Conservation (phyloP, 2,888 invertebrate species). For the Rhagonycha lutea region DNA sequence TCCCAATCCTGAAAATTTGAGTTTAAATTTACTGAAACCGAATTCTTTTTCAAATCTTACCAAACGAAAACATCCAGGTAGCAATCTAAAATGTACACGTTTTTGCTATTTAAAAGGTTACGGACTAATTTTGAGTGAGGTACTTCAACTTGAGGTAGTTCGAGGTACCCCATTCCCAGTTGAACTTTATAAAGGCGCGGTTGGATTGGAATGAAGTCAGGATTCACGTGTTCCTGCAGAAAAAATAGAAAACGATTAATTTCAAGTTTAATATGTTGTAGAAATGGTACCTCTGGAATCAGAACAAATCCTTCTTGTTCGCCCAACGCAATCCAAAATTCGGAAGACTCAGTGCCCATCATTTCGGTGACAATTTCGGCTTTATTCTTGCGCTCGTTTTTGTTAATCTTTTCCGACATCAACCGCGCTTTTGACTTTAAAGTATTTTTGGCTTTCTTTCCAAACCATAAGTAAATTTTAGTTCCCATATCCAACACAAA, state of each 20-base stretch:
- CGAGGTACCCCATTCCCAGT: constrained; percentile 97
- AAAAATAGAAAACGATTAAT: not conserved
- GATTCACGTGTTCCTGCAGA: constrained; percentile 72
- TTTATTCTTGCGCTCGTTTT: constrained; percentile 95
- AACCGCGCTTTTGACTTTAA: constrained; percentile 86
- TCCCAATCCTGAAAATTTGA: constrained; percentile 77
- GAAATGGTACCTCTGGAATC: constrained; percentile 43
- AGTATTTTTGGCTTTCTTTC: constrained; percentile 84
- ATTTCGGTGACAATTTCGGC: constrained; percentile 85
- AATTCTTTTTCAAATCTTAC: constrained; percentile 57
- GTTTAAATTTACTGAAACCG: not conserved
- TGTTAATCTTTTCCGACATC: constrained; percentile 97
- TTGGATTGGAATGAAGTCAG: constrained; percentile 65
- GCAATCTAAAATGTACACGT: constrained; percentile 96
- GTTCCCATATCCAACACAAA: constrained; percentile 89
- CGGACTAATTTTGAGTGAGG: constrained; percentile 77
- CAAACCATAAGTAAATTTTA: constrained; percentile 89
- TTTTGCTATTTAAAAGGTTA: constrained; percentile 81
- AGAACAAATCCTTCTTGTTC: constrained; percentile 60
- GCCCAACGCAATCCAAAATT: constrained; percentile 82
- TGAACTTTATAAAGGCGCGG: constrained; percentile 92
- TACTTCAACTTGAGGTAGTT: constrained; percentile 90
- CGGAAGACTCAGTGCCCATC: constrained; percentile 80
- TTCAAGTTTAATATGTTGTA: not conserved
- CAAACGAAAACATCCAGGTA: constrained; percentile 93